Conservation (phyloP, 2,797 vertebrate species). For the Xiphorhynchus erythropygius region DNA sequence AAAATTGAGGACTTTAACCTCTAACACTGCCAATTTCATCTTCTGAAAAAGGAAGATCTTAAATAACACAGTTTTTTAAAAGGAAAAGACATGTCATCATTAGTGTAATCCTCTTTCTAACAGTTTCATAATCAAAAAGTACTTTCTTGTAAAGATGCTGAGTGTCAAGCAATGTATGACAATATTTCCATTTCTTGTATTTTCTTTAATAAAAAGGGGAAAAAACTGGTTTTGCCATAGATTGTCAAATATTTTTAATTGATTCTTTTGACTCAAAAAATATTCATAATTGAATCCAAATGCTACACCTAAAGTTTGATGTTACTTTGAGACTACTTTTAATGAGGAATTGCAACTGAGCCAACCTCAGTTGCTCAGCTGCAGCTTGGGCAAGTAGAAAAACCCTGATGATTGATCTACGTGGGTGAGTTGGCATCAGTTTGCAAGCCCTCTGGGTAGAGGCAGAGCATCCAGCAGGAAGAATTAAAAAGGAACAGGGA, state of each 20-base stretch:
- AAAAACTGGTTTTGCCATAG: background rate
- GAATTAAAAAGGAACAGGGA: conserved; percentile 68
- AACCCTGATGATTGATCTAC: conserved; percentile 68
- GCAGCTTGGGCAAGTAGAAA: conserved; percentile 70
- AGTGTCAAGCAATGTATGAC: conserved; percentile 29
- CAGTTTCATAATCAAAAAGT: background rate
- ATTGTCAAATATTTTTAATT: conserved; percentile 40
- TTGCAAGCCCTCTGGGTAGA: conserved; percentile 63
- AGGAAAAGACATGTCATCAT: background rate
- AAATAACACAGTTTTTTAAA: background rate
- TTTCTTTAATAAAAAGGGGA: background rate
- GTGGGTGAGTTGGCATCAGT: conserved; percentile 63
- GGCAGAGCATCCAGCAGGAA: conserved; percentile 72
- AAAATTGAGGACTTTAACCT: background rate
- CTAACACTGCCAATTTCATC: background rate
- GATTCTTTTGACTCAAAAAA: conserved; percentile 58
- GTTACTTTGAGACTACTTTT: conserved; percentile 75
- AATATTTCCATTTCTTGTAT: conserved; percentile 43
- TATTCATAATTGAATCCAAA: conserved; percentile 66
- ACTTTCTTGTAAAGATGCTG: conserved; percentile 38
- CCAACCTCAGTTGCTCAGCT: conserved; percentile 66
- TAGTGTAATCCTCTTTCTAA: background rate
- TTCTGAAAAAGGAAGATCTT: background rate
- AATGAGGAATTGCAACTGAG: conserved; percentile 72
- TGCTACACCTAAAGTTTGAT: conserved; percentile 55